Conservation (phyloP, 2,113 vertebrate species). For the Paratilapia polleni region DNA sequence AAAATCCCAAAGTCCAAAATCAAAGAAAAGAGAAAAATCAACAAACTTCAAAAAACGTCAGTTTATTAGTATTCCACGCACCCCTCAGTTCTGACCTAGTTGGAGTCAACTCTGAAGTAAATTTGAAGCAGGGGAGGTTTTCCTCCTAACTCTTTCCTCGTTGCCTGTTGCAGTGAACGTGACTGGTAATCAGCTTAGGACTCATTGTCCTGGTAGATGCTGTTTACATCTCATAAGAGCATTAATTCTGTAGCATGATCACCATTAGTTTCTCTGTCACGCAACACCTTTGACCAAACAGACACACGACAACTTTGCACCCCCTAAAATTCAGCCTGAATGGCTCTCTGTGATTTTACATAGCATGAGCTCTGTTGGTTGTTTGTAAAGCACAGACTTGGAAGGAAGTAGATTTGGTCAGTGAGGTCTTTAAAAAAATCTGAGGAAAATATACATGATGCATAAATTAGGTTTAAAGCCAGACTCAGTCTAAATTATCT, state of each 20-base stretch:
- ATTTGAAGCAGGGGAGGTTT: conserved; percentile 30
- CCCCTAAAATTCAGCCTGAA: not conserved
- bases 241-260: conserved; percentile 54
- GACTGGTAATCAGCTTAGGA: conserved; percentile 70
- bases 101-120: conserved; percentile 49
- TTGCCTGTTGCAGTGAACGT: conserved; percentile 48
- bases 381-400: not conserved
- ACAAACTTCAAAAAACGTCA: not conserved
- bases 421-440: accelerated
- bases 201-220: conserved; percentile 52
- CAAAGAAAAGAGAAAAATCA: conserved; percentile 9
- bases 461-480: not conserved
- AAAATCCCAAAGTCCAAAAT: not conserved
- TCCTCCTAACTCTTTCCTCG: conserved; percentile 27
- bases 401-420: not conserved
- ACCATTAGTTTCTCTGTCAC: conserved; percentile 40
- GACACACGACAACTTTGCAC: not conserved
- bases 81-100: conserved; percentile 24
- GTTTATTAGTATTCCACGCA: conserved; percentile 11
- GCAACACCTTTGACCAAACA: conserved; percentile 29
- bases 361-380: not conserved
- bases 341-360: not conserved
- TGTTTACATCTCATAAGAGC: conserved; percentile 64
- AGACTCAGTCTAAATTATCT: no score
- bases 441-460: not conserved